Base-by-base conservation (phyloP, 2,888 invertebrate genomes). In the Enchytraeus crypticus region DNA sequence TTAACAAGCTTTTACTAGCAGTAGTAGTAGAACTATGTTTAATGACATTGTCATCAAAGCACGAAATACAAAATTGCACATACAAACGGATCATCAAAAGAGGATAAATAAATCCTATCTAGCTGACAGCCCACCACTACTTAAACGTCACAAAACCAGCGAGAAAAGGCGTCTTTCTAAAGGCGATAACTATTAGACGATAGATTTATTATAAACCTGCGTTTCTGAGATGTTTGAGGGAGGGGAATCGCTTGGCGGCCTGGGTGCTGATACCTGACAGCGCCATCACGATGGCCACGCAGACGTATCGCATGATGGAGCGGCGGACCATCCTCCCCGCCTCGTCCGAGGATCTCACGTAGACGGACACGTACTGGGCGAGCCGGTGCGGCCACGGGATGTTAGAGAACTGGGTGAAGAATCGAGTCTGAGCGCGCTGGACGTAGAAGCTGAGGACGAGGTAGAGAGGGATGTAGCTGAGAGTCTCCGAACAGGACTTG, bases 221-320 rank as follows among this genome's bases (percentile, higher is more conserved):
- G 47, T 79, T 77, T 8, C 80, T 79, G 55, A 81, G 73, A 66
- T 82, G 81, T 49, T 80, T 72, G 47, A 79, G 72, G 0, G 79
- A 79, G 0, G 82, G 81, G 67, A 80, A 82, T 21, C 81, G 70
- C 69, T 81, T 81, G 76, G 84, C 85, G 51, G 85, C 84, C 0
- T 84, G 82, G 49, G 84, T 83, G 69, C 84, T 84, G 71, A 85
- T 84, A 26, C 84, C 83, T 38, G 84, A 77, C 63, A 84, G 76
- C 18, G 85, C 84, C 33, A 85, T 80, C 64, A 85, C 83, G 47
- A 73, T 64, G 64, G 74, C 69, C 70, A 78, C 71, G 65, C 74
- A 66, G 71, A 85, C 79, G 72, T 85, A 85, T 33, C 85, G 79
- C 80, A 85, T 84, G 59, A 85, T 75, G 1, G 84, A 81, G 59